Evolutionary conservation across 2,888 invertebrate genomes (phyloP), one percentile per base, ranked within the genome.

Genomic region (Platycheirus rosarum): DNA sequence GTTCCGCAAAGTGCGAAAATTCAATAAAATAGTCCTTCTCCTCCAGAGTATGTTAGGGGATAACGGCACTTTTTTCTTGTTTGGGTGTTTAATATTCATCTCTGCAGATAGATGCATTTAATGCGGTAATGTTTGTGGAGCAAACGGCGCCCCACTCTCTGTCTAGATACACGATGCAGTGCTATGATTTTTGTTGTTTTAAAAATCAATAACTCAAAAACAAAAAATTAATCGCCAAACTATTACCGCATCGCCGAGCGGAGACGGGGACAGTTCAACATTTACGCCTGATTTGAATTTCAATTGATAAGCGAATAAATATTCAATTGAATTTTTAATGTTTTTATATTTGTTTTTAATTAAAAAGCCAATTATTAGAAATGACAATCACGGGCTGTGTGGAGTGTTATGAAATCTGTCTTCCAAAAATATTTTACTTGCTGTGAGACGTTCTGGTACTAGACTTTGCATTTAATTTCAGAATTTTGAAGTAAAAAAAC

Each of bases 391-490:
- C 51, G 8, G 44, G 40, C 44, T 51, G 35, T 7, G 8, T 32
- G 8, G 29, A 32, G 46, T 63, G 77, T 82, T 73, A 77, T 71
- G 71, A 77, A 82, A 82, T 82, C 44, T 63, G 71, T 77, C 82
- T 82, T 80, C 80, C 76, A 80, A 68, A 57, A 35, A 62, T 40
- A 2, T 23, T 53, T 35, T 53, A 20, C 18, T 53, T n/a, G n/a
- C n/a, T n/a, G n/a, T n/a, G n/a, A n/a, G 57, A 16, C 11, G 7
- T 23, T 13, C 11, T 2, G 9, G 4, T 37, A 20, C 37, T 42
- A 42, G 13, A 26, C 16, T 44, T 60, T 29, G 44, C 60, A 60
- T 29, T 44, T 23, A 0, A 13, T 1, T 40, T 5, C 20, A 26
- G n/a, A n/a, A n/a, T 14, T 60, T 42, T 32, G 8, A 29, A 32